phyloP scores from a whole-genome alignment of 2,113 vertebrate species.

The Chloebia gouldiae region DNA sequence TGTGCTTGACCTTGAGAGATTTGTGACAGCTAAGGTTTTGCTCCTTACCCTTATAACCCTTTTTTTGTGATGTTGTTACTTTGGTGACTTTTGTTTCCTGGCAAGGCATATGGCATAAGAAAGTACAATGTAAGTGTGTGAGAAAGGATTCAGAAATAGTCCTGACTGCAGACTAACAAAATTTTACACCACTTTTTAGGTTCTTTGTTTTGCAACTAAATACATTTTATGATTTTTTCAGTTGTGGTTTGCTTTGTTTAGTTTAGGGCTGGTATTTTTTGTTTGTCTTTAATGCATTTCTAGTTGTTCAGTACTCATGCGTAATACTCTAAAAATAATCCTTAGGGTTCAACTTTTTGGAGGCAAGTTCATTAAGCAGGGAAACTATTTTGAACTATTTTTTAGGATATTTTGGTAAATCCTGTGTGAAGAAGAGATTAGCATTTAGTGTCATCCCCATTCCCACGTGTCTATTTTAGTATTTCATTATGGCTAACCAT shows the following conservation, averaged over 20 bases:
- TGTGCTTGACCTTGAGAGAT: not conserved
- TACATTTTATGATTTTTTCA: not conserved
- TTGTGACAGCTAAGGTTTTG: not conserved
- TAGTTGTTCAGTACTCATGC: not conserved
- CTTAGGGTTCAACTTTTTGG: not conserved
- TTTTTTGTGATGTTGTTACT: not conserved
- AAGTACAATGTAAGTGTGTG: not conserved
- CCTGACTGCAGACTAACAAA: not conserved
- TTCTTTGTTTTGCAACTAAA: conserved; percentile 27
- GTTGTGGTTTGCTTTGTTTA: conserved; percentile 34
- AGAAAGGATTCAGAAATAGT: not conserved
- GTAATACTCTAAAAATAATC: conserved; percentile 17
- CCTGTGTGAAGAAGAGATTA: not conserved
- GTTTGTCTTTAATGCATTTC: not conserved
- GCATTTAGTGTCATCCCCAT: not conserved
- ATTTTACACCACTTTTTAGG: not conserved
- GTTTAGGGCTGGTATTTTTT: not conserved
- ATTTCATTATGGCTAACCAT: not conserved
- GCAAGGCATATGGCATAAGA: not conserved
- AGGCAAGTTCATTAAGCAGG: not conserved
- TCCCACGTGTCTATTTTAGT: not conserved
- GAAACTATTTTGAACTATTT: not conserved
- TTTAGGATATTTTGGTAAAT: not conserved
- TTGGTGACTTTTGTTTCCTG: not conserved
- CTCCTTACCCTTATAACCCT: not conserved